phyloP scores from a whole-genome alignment of 2,888 invertebrate species.

The Mylabris sibirica region DNA sequence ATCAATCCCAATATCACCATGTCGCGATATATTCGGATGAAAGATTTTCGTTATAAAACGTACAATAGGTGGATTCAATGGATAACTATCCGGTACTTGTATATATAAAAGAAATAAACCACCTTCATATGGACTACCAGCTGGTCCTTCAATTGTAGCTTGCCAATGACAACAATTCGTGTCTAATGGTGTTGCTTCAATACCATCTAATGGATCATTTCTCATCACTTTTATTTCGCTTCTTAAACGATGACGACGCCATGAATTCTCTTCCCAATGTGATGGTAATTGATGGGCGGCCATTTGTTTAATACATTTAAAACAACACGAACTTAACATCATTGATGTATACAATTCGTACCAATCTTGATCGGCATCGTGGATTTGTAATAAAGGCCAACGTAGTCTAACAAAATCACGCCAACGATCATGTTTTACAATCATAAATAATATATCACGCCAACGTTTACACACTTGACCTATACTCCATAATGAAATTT shows the following conservation, averaged over 20 bases:
- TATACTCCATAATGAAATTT: conserved; percentile 88
- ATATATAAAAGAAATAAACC: conserved; percentile 91
- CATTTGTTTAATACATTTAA: conserved; percentile 87
- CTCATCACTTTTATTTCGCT: conserved; percentile 77
- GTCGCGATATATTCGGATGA: conserved; percentile 93
- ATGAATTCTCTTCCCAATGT: conserved; percentile 76
- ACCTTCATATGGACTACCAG: conserved; percentile 93
- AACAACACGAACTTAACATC: conserved; percentile 84
- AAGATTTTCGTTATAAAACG: conserved; percentile 91
- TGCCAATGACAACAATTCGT: conserved; percentile 90
- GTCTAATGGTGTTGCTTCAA: conserved; percentile 83
- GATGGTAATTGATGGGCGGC: conserved; percentile 74
- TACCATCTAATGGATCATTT: conserved; percentile 85
- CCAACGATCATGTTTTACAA: conserved; percentile 82
- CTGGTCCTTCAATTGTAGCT: conserved; percentile 90
- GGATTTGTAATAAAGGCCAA: conserved; percentile 87
- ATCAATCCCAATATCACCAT: conserved; percentile 95
- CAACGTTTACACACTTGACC: conserved; percentile 87
- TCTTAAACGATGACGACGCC: conserved; percentile 80
- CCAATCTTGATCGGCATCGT: conserved; percentile 70
- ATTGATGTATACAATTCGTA: conserved; percentile 73
- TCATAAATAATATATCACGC: conserved; percentile 78
- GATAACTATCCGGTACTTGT: conserved; percentile 88
- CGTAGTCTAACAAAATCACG: conserved; percentile 75
- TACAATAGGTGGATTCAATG: conserved; percentile 90